These are phyloP conservation scores for Apostichopus leukothele DNA, from an alignment of 53 echinoderm and acorn worm genomes.

Conservation along the genomic window DNA sequence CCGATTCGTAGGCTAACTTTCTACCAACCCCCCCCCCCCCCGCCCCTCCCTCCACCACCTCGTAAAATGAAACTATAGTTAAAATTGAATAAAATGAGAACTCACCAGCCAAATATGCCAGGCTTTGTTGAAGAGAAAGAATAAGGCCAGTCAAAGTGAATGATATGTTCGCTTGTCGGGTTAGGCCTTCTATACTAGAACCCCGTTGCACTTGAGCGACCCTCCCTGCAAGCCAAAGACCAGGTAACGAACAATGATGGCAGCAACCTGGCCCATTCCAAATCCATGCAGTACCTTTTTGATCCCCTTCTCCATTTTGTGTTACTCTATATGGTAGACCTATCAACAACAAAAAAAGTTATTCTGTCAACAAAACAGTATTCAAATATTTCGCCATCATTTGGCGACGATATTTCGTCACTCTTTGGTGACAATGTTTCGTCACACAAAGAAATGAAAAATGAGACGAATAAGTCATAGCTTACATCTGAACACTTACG, in stretches of 20 bases:
- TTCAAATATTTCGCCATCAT: no score
- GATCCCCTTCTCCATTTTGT: neutral
- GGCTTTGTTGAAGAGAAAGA: constrained; percentile 2
- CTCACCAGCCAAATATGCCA: neutral
- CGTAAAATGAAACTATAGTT: neutral
- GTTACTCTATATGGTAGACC: neutral
- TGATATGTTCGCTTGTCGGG: constrained; percentile 4
- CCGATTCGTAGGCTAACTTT: no score
- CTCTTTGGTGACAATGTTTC: no score
- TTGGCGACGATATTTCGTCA: no score
- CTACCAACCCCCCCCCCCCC: no score
- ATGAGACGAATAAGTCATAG: no score
- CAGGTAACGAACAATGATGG: neutral
- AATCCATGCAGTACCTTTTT: neutral
- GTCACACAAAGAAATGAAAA: no score
- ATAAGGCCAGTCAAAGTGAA: constrained; percentile 12
- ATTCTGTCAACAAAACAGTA: no score
- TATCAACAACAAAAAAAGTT: no score
- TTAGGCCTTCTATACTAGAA: constrained; percentile 26
- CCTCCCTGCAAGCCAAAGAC: neutral
- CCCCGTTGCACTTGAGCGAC: constrained; percentile 19
- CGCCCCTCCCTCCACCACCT: no score
- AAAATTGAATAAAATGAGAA: neutral
- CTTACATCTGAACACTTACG: no score
- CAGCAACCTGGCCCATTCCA: neutral